Conservation (phyloP, 1,140 invertebrate genomes). For the Rhopalosiphum padi region DNA sequence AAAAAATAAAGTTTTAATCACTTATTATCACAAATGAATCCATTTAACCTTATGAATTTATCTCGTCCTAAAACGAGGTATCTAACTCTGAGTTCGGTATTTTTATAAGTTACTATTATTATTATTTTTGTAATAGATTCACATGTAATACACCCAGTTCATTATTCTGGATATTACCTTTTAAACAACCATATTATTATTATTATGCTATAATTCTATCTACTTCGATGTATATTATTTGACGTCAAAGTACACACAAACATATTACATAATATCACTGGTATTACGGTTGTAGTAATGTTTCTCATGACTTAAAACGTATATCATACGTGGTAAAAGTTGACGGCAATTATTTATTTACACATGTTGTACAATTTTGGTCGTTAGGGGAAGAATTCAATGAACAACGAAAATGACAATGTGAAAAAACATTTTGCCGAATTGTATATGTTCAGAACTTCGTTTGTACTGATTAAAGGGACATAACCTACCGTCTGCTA, state of each 20-base stretch:
- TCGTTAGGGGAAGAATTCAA: background rate
- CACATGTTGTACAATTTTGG: background rate
- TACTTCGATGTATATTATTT: background rate
- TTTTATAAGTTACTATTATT: too few relatives aligned
- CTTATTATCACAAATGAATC: too few relatives aligned
- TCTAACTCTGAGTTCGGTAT: too few relatives aligned
- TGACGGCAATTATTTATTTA: background rate
- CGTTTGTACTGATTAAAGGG: slow-evolving; percentile 8
- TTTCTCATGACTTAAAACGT: background rate
- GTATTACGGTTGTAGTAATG: background rate
- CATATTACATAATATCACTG: background rate
- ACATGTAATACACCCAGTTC: too few relatives aligned
- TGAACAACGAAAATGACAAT: background rate
- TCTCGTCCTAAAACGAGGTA: too few relatives aligned
- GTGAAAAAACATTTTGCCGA: background rate
- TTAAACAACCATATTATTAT: background rate
- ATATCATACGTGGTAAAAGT: background rate
- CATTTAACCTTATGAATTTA: too few relatives aligned
- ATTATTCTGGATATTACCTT: background rate
- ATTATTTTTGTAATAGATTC: too few relatives aligned
- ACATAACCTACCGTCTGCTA: background rate
- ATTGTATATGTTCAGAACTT: background rate
- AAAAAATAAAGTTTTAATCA: too few relatives aligned
- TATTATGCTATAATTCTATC: background rate
- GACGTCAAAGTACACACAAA: background rate